Percentiles rank a stretch among this genome's conserved stretches.
Conservation (phyloP, 2,797 vertebrate genomes). For the Varecia variegata region DNA sequence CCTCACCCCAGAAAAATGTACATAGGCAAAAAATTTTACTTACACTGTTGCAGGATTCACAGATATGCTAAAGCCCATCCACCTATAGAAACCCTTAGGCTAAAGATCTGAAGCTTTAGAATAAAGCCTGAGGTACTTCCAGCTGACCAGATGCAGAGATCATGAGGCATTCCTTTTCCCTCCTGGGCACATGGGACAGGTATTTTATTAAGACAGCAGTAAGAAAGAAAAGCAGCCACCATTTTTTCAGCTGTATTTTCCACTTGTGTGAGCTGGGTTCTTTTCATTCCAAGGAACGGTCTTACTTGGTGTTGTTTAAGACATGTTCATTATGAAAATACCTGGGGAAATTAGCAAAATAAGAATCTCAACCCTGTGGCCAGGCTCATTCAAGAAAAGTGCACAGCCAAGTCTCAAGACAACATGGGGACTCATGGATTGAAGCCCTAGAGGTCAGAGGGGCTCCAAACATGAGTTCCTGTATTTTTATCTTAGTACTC, state of each 20-base stretch:
- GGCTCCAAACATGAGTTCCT: neutral
- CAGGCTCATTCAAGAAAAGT: neutral
- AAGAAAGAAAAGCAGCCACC: neutral
- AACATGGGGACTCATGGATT: neutral
- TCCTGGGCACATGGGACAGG: neutral
- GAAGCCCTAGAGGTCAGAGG: neutral
- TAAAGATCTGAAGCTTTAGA: neutral
- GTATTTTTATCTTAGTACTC: neutral
- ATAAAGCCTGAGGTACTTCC: neutral
- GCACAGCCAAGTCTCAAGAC: neutral
- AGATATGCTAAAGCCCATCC: neutral
- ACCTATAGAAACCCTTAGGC: neutral
- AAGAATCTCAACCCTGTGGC: neutral
- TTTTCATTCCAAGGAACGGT: neutral
- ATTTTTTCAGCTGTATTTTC: neutral
- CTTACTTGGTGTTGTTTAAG: neutral
- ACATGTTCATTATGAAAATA: neutral
- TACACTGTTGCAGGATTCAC: neutral
- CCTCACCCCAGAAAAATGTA: neutral
- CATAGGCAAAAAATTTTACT: neutral
- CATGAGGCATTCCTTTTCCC: neutral
- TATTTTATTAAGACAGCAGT: neutral
- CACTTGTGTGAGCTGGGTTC: neutral
- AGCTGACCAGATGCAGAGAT: neutral
- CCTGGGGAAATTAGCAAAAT: neutral